These are phyloP conservation scores for Tachina grossa DNA, from an alignment of 2,888 invertebrate species.

Conservation along the genomic window DNA sequence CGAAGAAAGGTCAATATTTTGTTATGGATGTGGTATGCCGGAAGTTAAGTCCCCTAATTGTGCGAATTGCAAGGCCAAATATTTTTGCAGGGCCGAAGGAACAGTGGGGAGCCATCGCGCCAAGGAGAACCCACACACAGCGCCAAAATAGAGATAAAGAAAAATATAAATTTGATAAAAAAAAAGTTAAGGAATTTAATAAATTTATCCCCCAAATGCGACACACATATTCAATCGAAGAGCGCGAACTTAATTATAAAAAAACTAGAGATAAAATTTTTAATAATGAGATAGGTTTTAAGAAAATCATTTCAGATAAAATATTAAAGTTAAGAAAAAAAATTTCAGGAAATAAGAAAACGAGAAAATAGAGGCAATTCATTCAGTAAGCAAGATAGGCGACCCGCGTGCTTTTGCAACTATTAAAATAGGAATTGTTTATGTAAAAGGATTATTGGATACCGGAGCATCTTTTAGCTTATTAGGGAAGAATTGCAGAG, in stretches of 20 bases:
- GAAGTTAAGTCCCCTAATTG: conserved; percentile 5
- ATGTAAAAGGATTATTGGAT: conserved; percentile 22
- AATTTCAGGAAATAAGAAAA: background rate
- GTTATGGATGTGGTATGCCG: conserved; percentile 2
- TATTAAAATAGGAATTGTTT: background rate
- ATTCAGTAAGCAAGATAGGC: background rate
- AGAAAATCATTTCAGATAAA: background rate
- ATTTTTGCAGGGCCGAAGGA: background rate
- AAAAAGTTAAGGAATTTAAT: background rate
- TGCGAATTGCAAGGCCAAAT: background rate
- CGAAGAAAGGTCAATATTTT: conserved; percentile 29
- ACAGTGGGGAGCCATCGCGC: conserved; percentile 25
- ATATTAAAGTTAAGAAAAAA: conserved; percentile 22
- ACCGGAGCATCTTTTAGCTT: conserved; percentile 21
- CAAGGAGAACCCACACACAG: background rate
- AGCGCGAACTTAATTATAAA: conserved; percentile 12
- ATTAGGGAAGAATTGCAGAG: conserved; percentile 31
- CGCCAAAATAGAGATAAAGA: background rate
- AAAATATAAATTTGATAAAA: conserved; percentile 1
- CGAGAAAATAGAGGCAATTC: background rate
- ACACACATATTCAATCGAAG: background rate
- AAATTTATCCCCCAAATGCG: background rate
- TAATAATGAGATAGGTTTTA: background rate
- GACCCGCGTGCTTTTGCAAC: conserved; percentile 14
- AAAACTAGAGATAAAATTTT: conserved; percentile 25